These are phyloP conservation scores for Platerodrilus igneus DNA, from an alignment of 2,888 invertebrate species.

Conservation along the genomic window DNA sequence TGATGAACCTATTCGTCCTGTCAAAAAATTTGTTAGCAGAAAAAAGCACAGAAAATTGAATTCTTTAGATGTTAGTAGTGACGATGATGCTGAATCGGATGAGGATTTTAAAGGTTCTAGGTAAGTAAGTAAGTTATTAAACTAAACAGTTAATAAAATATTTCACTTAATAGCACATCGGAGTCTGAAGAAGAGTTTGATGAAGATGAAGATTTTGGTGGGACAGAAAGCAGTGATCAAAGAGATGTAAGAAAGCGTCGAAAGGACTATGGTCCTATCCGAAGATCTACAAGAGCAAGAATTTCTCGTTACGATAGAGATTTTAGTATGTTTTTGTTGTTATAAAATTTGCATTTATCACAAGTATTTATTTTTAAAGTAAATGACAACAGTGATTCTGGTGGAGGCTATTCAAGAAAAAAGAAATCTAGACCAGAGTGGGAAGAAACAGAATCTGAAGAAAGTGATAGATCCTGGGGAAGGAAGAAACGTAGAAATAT, in stretches of 20 bases:
- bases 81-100: conserved; percentile 77
- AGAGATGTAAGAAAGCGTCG: conserved; percentile 49
- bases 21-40: conserved; percentile 39
- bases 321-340: conserved; percentile 49
- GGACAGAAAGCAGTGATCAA: conserved; percentile 55
- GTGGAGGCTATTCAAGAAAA: conserved; percentile 46
- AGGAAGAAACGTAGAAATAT: conserved; percentile 23
- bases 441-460: conserved; percentile 56
- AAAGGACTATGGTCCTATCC: conserved; percentile 47
- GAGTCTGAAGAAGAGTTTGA: conserved; percentile 52
- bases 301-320: conserved; percentile 54
- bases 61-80: conserved; percentile 71
- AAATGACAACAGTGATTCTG: conserved; percentile 22
- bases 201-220: conserved; percentile 51
- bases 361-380: conserved; percentile 37
- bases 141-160: not conserved
- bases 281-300: conserved; percentile 54
- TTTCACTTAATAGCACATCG: conserved; percentile 31
- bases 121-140: conserved; percentile 43
- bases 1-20: conserved; percentile 40
- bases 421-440: conserved; percentile 58
- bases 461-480: conserved; percentile 58
- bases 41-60: conserved; percentile 74
- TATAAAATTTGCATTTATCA: conserved; percentile 1
- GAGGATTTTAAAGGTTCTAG: conserved; percentile 88